A percentile compares a stretch with the other conserved stretches of the same genome.
Evolutionary conservation across 2,113 vertebrate species (phyloP).

Genomic region (Muntiacus muntjak): DNA sequence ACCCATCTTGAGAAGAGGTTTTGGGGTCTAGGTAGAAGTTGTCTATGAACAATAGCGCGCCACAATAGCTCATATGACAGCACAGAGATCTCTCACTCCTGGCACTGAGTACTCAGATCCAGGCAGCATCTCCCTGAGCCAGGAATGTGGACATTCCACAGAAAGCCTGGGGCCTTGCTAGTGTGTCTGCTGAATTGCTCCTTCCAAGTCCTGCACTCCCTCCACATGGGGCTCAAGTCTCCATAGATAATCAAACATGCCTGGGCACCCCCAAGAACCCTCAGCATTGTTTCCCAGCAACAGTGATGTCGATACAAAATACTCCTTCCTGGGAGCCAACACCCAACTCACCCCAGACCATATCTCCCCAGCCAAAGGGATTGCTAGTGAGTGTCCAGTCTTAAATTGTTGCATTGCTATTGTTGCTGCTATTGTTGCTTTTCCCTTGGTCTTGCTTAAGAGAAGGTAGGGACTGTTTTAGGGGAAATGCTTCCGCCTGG

Average conservation of each 20-base stretch:
- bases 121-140: background rate
- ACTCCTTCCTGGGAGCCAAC: background rate
- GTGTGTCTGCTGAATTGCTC: background rate
- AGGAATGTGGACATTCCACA: background rate
- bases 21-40: too few species aligned
- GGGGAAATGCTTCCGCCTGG: background rate
- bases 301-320: accelerated
- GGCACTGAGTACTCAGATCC: background rate
- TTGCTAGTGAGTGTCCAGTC: background rate
- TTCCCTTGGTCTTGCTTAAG: background rate
- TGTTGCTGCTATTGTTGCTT: background rate
- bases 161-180: background rate
- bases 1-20: background rate
- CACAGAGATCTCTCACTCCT: background rate
- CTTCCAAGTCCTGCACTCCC: background rate
- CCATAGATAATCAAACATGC: background rate
- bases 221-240: background rate
- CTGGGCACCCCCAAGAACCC: background rate
- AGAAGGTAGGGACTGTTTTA: background rate
- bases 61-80: background rate
- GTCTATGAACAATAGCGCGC: background rate
- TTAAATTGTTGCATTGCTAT: background rate
- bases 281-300: background rate
- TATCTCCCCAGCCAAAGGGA: background rate
- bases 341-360: background rate